Evolutionary conservation across 1,140 invertebrate species (phyloP).

Genomic region (Anoplophora glabripennis): DNA sequence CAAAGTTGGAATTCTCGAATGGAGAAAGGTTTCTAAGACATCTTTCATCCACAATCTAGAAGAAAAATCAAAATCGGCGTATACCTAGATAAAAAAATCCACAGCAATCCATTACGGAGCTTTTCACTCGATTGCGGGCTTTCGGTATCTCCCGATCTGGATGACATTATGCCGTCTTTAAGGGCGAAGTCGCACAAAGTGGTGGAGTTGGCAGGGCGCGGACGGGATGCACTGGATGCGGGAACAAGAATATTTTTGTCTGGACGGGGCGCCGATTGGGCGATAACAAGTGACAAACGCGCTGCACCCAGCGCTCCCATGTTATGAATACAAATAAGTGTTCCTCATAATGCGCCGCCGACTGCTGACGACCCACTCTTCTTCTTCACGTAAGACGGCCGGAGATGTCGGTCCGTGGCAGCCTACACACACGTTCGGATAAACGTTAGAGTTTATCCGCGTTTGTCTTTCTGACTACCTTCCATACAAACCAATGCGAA

Average conservation of each 20-base stretch:
- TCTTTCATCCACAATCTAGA: too few relatives aligned
- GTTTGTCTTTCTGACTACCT: too few relatives aligned
- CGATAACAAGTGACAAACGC: conserved; percentile 47
- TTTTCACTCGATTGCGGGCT: not conserved
- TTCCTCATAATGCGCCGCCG: conserved; percentile 28
- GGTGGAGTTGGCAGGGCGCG: not conserved
- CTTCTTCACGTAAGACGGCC: not conserved
- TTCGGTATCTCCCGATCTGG: conserved; percentile 1
- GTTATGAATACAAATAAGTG: conserved; percentile 47
- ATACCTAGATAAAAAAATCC: not conserved
- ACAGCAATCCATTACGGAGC: conserved; percentile 2
- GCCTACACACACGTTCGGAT: not conserved
- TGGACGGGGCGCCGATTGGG: conserved; percentile 42
- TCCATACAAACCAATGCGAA: too few relatives aligned
- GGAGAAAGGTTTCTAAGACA: too few relatives aligned
- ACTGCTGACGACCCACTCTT: conserved; percentile 11
- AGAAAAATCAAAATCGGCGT: too few relatives aligned
- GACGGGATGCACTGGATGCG: not conserved
- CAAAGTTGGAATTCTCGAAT: too few relatives aligned
- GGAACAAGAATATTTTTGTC: conserved; percentile 24
- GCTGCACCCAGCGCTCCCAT: conserved; percentile 44
- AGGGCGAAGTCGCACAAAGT: not conserved
- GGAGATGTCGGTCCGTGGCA: not conserved
- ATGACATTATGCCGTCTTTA: conserved; percentile 4
- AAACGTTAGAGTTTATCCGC: too few relatives aligned